These are phyloP conservation scores for Moxostoma hubbsi DNA, from an alignment of 2,797 vertebrate species.

Conservation along the genomic window DNA sequence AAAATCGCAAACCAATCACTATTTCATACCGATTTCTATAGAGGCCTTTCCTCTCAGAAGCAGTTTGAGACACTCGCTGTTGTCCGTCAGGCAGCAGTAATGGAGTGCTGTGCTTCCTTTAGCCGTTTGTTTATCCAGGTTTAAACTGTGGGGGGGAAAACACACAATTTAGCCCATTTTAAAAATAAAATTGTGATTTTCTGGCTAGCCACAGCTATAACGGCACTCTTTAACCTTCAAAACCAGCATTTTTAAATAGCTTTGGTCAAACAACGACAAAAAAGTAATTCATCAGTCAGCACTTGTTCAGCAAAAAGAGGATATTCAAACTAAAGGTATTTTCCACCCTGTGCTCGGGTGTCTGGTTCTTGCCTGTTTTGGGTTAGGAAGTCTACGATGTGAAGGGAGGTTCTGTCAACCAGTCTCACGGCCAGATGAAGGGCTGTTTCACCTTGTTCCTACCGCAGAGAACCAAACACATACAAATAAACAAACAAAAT, in stretches of 20 bases:
- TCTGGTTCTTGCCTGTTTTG: slow-evolving; percentile 88
- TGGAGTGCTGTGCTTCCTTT: slow-evolving; percentile 97
- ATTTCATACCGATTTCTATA: slow-evolving; percentile 91
- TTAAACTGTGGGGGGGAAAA: slow-evolving; percentile 78
- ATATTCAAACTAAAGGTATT: slow-evolving; percentile 9
- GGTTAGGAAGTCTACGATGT: slow-evolving; percentile 96
- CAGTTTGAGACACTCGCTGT: slow-evolving; percentile 96
- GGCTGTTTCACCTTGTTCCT: slow-evolving; percentile 96
- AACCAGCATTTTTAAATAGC: slow-evolving; percentile 9
- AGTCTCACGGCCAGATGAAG: slow-evolving; percentile 95
- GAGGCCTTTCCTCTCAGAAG: slow-evolving; percentile 95
- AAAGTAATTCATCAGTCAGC: not conserved
- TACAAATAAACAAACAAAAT: not conserved
- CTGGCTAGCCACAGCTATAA: not conserved
- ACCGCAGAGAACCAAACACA: slow-evolving; percentile 39
- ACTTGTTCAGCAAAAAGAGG: not conserved
- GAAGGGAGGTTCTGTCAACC: slow-evolving; percentile 95
- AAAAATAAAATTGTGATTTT: not conserved
- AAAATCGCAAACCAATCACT: too few relatives aligned
- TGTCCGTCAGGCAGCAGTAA: slow-evolving; percentile 98
- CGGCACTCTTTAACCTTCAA: not conserved
- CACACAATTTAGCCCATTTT: not conserved
- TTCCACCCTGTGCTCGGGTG: slow-evolving; percentile 19
- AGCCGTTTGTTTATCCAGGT: slow-evolving; percentile 93
- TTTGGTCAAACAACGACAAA: slow-evolving; percentile 6